These are phyloP conservation scores for Pantherophis vulpinus DNA, from an alignment of 2,797 vertebrate species.

Conservation along the genomic window DNA sequence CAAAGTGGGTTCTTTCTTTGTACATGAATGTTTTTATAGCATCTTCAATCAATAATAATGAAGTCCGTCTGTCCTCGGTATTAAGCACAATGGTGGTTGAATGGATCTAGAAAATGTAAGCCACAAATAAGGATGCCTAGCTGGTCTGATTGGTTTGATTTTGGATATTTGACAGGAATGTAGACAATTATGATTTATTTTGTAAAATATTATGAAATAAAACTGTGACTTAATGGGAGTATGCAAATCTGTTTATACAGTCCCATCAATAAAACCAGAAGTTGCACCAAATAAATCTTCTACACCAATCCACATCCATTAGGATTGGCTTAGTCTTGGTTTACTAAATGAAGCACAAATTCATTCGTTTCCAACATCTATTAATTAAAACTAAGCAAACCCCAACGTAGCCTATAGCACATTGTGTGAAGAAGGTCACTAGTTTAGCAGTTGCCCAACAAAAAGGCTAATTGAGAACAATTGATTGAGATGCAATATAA, in stretches of 20 bases:
- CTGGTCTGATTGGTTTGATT: neutral
- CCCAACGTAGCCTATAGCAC: neutral
- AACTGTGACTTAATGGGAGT: neutral
- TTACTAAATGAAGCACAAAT: neutral
- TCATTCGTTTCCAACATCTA: neutral
- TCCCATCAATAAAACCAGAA: neutral
- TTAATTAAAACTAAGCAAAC: neutral
- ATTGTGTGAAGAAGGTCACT: neutral
- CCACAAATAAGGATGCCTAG: neutral
- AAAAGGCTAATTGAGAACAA: neutral
- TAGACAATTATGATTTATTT: neutral
- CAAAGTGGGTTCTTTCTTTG: neutral
- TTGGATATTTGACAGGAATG: neutral
- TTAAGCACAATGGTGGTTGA: neutral
- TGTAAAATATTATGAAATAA: neutral
- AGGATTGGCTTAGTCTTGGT: neutral
- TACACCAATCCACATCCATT: neutral
- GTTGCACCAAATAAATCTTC: neutral
- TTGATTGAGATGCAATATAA: conserved; percentile 14
- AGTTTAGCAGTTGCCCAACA: neutral
- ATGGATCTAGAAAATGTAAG: neutral
- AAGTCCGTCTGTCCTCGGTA: neutral
- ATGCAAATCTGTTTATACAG: neutral
- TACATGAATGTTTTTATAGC: neutral
- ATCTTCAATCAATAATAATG: neutral